Base-by-base conservation (phyloP, 2,888 invertebrate species). In the Drosophila formosana region DNA sequence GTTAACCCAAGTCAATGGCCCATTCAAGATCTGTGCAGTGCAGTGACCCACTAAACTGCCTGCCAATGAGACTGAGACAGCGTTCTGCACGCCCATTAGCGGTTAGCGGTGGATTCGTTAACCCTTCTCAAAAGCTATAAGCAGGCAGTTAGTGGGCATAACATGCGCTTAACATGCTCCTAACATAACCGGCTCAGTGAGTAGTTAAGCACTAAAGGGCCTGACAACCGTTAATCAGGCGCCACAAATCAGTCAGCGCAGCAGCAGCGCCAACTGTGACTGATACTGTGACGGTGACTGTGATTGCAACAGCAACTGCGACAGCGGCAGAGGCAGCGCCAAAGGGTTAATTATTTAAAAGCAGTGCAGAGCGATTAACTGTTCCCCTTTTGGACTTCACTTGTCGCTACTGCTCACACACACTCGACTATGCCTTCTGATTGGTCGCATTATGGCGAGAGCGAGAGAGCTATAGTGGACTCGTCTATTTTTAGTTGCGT, bases 141-240 rank as follows among this genome's bases (percentile, higher is more conserved):
- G 73, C 64, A 64, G 63, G 51, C 60, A 75, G 63, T 63, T 63
- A 62, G 58, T 58, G 34, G 57, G 46, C 64, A 66, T 66, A 67
- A 63, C 63, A 67, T 63, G 46, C 23, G 30, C 47, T 64, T 75
- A 75, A 75, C 75, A 75, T 63, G 32, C 63, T 26, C 32, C n/a
- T 72, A 75, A 75, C 75, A 75, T 66, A 63, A 23, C 67, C 55
- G 37, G 49, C 51, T 26, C 37, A 39, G 7, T 26, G 41, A 63
- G 73, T 72, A 66, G 73, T 78, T 75, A 55, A 51, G 69, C 46
- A 62, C 47, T 71, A 43, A 52, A 46, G 57, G 55, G 62, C 34
- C 67, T 82, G 84, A 87, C 80, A 85, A 66, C 85, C 87, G 82
- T 78, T 85, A 85, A 87, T 87, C 82, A 84, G 80, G 84, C 83